phyloP scores from a whole-genome alignment of 2,888 invertebrate genomes.

The Aquatica leii region DNA sequence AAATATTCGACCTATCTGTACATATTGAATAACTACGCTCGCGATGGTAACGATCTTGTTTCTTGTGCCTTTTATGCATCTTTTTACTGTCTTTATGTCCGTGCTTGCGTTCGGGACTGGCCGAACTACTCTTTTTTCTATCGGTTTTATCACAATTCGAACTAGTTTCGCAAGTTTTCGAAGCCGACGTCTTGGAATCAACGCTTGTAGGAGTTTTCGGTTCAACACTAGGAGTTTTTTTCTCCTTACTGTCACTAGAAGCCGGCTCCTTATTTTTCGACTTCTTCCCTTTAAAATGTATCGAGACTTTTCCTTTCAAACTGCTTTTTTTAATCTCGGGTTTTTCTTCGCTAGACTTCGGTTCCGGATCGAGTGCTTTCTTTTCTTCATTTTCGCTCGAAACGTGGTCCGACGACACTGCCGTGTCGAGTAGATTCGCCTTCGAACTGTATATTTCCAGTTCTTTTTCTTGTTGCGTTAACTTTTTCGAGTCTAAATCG shows the following conservation, averaged over 20 bases:
- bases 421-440: conserved; percentile 36
- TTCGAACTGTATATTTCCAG: conserved; percentile 41
- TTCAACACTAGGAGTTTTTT: conserved; percentile 55
- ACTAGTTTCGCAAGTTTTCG: not conserved
- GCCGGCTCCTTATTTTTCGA: conserved; percentile 50
- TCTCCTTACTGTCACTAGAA: conserved; percentile 17
- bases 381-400: conserved; percentile 55
- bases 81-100: conserved; percentile 54
- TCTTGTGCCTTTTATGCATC: conserved; percentile 57
- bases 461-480: conserved; percentile 26
- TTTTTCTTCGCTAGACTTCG: conserved; percentile 16
- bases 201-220: conserved; percentile 50
- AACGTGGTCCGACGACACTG: conserved; percentile 32
- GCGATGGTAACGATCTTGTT: conserved; percentile 49
- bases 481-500: conserved; percentile 4
- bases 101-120: conserved; percentile 57
- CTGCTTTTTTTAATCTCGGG: conserved; percentile 47
- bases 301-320: conserved; percentile 59
- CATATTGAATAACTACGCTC: conserved; percentile 59
- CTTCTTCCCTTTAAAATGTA: conserved; percentile 61
- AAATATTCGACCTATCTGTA: conserved; percentile 56
- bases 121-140: conserved; percentile 54
- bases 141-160: conserved; percentile 29
- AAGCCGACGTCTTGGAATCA: conserved; percentile 31
- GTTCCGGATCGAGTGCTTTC: conserved; percentile 30